Evolutionary conservation across 2,797 vertebrate genomes (phyloP).

Genomic region (Bryconaethiops microstoma): DNA sequence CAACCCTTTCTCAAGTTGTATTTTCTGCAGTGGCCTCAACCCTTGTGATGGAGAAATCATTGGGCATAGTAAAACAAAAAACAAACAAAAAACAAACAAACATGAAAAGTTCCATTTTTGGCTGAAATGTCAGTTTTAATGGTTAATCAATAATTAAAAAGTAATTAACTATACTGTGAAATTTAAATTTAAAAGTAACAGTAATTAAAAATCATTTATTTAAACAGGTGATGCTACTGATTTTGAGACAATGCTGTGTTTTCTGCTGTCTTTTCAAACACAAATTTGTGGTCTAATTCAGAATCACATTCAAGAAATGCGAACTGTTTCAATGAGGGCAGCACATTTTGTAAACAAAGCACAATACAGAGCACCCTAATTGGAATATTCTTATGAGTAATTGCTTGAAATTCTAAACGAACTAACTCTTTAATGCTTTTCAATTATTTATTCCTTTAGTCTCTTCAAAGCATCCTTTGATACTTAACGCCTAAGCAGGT

Average conservation of each 20-base stretch:
- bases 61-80: too few relatives aligned
- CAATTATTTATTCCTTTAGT: constrained; percentile 16
- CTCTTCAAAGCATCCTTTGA: constrained; percentile 32
- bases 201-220: too few relatives aligned
- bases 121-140: too few relatives aligned
- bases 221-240: too few relatives aligned
- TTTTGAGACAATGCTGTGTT: not conserved
- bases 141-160: too few relatives aligned
- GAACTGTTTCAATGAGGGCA: not conserved
- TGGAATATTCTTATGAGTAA: not conserved
- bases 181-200: too few relatives aligned
- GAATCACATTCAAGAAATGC: not conserved
- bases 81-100: too few relatives aligned
- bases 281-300: not conserved
- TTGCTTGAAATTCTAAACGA: not conserved
- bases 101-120: too few relatives aligned
- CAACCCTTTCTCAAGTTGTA: too few relatives aligned
- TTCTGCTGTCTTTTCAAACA: not conserved
- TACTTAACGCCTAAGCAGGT: constrained; percentile 26
- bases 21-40: too few relatives aligned
- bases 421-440: constrained; percentile 3
- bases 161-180: too few relatives aligned
- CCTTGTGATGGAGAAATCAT: too few relatives aligned
- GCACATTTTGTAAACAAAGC: not conserved
- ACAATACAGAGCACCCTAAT: not conserved